Conservation (phyloP, 2,113 vertebrate genomes). For the Pseudolaguvia tuberculata region DNA sequence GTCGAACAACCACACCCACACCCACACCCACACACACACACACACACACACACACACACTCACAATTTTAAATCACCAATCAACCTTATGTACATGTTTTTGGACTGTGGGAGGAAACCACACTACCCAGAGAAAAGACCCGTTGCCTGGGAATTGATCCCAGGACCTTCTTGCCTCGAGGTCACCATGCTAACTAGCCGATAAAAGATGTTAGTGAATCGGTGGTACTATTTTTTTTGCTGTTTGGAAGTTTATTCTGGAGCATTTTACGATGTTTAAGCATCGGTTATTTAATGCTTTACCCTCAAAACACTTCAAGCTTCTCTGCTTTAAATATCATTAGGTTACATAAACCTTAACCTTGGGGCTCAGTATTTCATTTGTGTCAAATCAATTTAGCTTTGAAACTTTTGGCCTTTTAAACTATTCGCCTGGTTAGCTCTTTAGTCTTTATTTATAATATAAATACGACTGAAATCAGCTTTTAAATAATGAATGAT, state of each 20-base stretch:
- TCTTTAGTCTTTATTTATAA: not conserved
- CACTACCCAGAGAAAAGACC: no score
- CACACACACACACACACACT: no score
- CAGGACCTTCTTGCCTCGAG: no score
- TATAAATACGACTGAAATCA: not conserved
- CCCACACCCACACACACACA: no score
- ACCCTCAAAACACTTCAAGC: conserved; percentile 13
- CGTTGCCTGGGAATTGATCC: no score
- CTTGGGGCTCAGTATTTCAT: conserved; percentile 1
- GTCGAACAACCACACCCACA: no score
- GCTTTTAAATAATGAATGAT: not conserved
- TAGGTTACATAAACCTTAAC: conserved; percentile 13
- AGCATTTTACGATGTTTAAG: not conserved
- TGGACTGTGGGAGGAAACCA: no score
- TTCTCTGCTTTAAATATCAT: conserved; percentile 12
- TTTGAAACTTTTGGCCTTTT: conserved; percentile 11
- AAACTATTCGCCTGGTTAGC: not conserved
- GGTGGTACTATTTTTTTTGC: not conserved
- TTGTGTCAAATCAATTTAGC: conserved; percentile 4
- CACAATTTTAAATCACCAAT: no score
- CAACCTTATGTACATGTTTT: no score
- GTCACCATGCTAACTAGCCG: no score
- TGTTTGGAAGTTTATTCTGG: not conserved
- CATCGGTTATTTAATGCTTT: conserved; percentile 7
- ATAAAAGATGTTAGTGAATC: not conserved